Conservation (phyloP, 2,797 vertebrate genomes). For the Neostethus bicornis region DNA sequence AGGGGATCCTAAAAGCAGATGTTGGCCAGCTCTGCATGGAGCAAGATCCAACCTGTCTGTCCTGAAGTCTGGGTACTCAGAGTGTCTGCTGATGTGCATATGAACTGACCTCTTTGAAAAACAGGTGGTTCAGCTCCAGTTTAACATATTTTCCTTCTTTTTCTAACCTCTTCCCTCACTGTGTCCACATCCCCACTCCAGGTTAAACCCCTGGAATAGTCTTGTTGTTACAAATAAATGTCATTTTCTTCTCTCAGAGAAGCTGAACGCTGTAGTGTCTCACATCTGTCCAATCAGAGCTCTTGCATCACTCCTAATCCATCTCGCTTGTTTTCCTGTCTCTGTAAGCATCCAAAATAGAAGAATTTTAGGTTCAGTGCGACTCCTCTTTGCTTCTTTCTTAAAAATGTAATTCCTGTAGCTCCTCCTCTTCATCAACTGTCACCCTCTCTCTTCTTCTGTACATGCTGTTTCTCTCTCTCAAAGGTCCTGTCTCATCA, state of each 20-base stretch:
- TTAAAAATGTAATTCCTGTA: constrained; percentile 39
- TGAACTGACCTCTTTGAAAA: constrained; percentile 44
- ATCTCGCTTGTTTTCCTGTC: constrained; percentile 40
- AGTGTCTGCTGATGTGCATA: constrained; percentile 23
- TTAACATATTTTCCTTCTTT: constrained; percentile 51
- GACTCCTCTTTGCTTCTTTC: constrained; percentile 34
- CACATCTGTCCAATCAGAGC: constrained; percentile 56
- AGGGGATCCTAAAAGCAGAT: constrained; percentile 7
- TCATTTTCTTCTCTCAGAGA: constrained; percentile 59
- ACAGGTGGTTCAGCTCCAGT: constrained; percentile 46
- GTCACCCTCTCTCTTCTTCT: constrained; percentile 39
- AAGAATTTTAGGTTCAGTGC: constrained; percentile 43
- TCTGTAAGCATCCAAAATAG: constrained; percentile 54
- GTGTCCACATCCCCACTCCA: constrained; percentile 19
- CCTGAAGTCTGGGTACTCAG: constrained; percentile 7
- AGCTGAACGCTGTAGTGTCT: constrained; percentile 48
- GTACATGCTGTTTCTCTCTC: constrained; percentile 29
- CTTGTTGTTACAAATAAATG: constrained; percentile 58
- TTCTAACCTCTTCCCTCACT: constrained; percentile 20
- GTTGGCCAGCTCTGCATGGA: constrained; percentile 25
- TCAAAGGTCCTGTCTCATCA: constrained; percentile 53
- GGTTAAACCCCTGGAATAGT: constrained; percentile 41
- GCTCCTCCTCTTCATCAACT: constrained; percentile 61
- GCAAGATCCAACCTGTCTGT: constrained; percentile 5
- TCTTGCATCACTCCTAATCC: constrained; percentile 49